These are phyloP conservation scores for Caerostris extrusa DNA, from an alignment of 1,140 invertebrate genomes.

Conservation along the genomic window DNA sequence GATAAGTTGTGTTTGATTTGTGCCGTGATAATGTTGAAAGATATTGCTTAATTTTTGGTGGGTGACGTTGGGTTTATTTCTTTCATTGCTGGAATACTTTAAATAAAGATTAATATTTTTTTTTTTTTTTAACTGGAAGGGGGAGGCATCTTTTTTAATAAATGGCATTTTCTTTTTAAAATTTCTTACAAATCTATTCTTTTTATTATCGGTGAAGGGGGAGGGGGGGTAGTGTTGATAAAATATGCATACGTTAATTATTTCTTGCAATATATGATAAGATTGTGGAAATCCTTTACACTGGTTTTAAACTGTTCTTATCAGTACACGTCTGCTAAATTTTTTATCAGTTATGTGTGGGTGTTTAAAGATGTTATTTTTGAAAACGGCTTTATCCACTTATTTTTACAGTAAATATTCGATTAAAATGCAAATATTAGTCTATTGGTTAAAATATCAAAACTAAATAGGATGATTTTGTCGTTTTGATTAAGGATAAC, in stretches of 20 bases:
- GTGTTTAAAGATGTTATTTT: too few relatives aligned
- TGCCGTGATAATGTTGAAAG: neutral
- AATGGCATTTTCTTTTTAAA: neutral
- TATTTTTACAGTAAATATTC: too few relatives aligned
- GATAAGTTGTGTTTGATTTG: constrained; percentile 23
- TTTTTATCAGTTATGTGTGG: too few relatives aligned
- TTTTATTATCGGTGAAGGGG: neutral
- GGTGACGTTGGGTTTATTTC: neutral
- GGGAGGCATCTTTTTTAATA: neutral
- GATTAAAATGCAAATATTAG: too few relatives aligned
- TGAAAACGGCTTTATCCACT: too few relatives aligned
- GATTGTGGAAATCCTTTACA: neutral
- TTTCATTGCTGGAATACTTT: neutral
- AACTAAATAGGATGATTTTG: too few relatives aligned
- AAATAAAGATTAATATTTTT: neutral
- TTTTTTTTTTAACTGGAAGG: neutral
- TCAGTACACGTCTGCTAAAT: too few relatives aligned
- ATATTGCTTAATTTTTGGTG: constrained; percentile 10
- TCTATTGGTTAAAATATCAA: too few relatives aligned
- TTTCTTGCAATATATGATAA: neutral
- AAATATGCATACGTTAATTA: neutral
- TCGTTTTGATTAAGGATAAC: too few relatives aligned
- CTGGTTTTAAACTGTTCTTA: too few relatives aligned
- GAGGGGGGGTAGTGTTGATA: neutral
- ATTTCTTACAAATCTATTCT: neutral